Conservation (phyloP, 2,113 vertebrate genomes). For the Hystrix brachyura region DNA sequence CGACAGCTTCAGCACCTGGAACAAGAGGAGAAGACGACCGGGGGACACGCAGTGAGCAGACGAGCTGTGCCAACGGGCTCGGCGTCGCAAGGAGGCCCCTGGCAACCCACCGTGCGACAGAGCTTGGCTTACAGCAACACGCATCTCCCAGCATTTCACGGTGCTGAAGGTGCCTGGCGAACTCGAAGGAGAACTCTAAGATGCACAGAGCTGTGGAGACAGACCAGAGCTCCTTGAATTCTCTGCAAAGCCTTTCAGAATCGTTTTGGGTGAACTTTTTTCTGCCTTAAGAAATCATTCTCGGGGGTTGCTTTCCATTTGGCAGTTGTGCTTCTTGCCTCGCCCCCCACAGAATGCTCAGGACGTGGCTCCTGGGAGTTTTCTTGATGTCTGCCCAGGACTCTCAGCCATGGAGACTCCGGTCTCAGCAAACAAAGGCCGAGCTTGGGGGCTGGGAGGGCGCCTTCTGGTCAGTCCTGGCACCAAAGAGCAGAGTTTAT, state of each 20-base stretch:
- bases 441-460: not conserved
- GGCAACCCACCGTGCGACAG: fast-evolving
- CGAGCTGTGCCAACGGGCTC: fast-evolving
- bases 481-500: not conserved
- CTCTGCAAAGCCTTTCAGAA: not conserved
- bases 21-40: fast-evolving
- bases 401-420: not conserved
- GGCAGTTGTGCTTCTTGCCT: not conserved
- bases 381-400: not conserved
- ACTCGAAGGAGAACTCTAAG: fast-evolving
- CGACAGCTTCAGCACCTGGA: not conserved
- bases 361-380: not conserved
- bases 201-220: fast-evolving
- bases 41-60: fast-evolving
- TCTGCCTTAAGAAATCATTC: not conserved
- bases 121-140: fast-evolving
- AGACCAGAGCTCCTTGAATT: fast-evolving
- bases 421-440: not conserved
- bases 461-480: not conserved
- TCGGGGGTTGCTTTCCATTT: not conserved
- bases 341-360: fast-evolving
- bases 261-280: not conserved
- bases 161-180: fast-evolving
- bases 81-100: fast-evolving
- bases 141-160: no score